Conservation (phyloP, 1,140 invertebrate species). For the Temnothorax nylanderi region DNA sequence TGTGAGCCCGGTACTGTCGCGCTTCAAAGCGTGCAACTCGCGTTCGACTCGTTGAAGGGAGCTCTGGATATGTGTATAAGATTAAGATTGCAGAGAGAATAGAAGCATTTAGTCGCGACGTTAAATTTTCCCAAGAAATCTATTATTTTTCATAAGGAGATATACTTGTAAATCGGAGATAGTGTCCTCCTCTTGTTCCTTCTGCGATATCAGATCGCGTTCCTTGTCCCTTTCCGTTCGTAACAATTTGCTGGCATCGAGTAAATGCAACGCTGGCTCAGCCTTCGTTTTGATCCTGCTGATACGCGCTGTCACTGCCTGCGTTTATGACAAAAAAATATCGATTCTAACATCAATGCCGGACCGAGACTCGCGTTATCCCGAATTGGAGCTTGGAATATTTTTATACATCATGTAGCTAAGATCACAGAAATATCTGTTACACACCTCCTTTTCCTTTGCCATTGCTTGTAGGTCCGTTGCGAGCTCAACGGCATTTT, state of each 20-base stretch:
- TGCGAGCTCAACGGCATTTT: conserved; percentile 88
- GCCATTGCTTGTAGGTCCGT: conserved; percentile 94
- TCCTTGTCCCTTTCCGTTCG: conserved; percentile 91
- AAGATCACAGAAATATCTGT: neutral
- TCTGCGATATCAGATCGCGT: conserved; percentile 87
- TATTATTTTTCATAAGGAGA: conserved; percentile 1
- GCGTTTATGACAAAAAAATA: conserved; percentile 3
- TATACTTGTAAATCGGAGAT: conserved; percentile 78
- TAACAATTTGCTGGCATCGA: conserved; percentile 90
- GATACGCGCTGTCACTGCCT: conserved; percentile 84
- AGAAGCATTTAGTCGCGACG: neutral
- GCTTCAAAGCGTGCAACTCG: conserved; percentile 80
- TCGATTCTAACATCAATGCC: neutral
- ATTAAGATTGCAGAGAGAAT: neutral
- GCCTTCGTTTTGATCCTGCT: conserved; percentile 86
- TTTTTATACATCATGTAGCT: neutral
- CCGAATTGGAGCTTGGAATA: neutral
- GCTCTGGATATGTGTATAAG: conserved; percentile 60
- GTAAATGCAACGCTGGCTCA: conserved; percentile 80
- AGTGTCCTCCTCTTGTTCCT: conserved; percentile 78
- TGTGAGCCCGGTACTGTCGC: conserved; percentile 85
- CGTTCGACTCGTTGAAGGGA: conserved; percentile 79
- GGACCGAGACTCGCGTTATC: neutral
- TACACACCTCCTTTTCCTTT: conserved; percentile 91
- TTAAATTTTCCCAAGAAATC: neutral